phyloP scores from a whole-genome alignment of 2,113 vertebrate species.

The Phyllostomus hastatus region DNA sequence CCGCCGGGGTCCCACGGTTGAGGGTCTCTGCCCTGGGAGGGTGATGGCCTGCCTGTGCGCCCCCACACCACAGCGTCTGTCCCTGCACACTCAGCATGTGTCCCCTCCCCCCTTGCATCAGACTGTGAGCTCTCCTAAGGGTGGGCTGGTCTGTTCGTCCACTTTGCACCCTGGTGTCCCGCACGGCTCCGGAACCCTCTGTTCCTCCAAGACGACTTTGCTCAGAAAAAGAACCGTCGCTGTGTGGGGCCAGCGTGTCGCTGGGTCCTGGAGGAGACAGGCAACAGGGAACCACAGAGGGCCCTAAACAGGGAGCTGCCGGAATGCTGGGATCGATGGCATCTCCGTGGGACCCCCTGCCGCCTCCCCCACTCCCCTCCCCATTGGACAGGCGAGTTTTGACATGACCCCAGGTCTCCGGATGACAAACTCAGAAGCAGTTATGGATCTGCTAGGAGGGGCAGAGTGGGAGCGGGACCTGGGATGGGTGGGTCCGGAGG shows the following conservation, averaged over 20 bases:
- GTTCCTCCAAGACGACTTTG: background rate
- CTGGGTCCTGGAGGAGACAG: background rate
- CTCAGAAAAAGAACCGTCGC: background rate
- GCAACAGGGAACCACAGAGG: background rate
- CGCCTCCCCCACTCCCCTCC: background rate
- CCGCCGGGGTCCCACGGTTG: fast-evolving
- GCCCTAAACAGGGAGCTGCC: background rate
- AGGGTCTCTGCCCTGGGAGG: background rate
- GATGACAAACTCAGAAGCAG: background rate
- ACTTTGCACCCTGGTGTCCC: background rate
- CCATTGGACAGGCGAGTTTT: background rate
- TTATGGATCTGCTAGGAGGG: background rate
- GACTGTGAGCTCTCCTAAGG: fast-evolving
- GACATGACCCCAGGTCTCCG: background rate
- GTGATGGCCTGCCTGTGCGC: background rate
- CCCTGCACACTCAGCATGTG: fast-evolving
- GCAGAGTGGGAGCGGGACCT: background rate
- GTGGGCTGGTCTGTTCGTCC: background rate
- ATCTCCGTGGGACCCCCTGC: background rate
- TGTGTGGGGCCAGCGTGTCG: too few species aligned
- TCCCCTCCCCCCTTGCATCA: too few species aligned
- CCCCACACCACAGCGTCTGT: fast-evolving
- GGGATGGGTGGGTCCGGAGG: background rate
- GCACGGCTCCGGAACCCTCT: background rate
- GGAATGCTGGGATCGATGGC: fast-evolving